Conservation (phyloP, 2,797 vertebrate genomes). For the Morus bassanus region DNA sequence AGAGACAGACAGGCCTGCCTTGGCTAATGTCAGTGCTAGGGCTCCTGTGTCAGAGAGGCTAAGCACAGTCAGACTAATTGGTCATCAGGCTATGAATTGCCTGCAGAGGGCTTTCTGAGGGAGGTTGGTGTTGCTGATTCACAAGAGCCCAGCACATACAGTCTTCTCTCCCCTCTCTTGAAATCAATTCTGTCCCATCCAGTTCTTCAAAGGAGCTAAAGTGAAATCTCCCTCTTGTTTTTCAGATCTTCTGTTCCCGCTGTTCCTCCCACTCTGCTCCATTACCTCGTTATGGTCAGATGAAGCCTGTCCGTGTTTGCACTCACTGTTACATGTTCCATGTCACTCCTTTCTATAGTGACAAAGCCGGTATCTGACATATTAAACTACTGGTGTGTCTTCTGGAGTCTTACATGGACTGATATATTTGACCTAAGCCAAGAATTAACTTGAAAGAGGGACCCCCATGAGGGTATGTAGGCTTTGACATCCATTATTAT, state of each 20-base stretch:
- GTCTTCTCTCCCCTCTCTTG: background rate
- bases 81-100: background rate
- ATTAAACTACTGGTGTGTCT: conserved; percentile 20
- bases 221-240: conserved; percentile 28
- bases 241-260: conserved; percentile 98
- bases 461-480: background rate
- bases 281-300: conserved; percentile 93
- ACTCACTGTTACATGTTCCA: conserved; percentile 99
- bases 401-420: conserved; percentile 26
- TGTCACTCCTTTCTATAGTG: conserved; percentile 97
- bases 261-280: conserved; percentile 96
- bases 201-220: background rate
- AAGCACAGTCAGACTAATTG: background rate
- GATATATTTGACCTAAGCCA: conserved; percentile 48
- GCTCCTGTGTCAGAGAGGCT: background rate
- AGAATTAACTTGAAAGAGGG: conserved; percentile 54
- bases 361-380: conserved; percentile 76
- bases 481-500: conserved; percentile 64
- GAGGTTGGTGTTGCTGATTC: background rate
- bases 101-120: background rate
- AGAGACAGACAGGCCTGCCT: background rate
- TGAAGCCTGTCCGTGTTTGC: conserved; percentile 96
- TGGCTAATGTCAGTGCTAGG: background rate
- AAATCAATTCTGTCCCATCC: background rate
- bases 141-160: fast-evolving